phyloP scores from a whole-genome alignment of 30 jellyfish, hydroid and myxozoan species.

The Nemopilema nomurai region DNA sequence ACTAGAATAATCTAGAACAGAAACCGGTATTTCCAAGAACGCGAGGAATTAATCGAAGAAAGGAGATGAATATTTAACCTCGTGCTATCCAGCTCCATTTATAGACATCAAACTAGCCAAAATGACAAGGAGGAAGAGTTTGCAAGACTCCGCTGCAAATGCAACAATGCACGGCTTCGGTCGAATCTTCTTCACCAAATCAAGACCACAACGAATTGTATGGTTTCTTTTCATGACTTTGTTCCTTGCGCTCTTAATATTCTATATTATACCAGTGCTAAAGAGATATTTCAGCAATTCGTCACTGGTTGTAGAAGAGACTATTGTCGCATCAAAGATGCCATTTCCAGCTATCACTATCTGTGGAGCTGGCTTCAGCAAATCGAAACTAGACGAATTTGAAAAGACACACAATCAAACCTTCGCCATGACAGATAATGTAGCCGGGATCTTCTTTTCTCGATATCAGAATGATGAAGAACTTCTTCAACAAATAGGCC shows the following conservation, averaged over 20 bases:
- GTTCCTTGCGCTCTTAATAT: background rate
- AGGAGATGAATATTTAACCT: no score
- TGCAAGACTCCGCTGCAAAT: constrained; percentile 31
- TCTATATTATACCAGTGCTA: background rate
- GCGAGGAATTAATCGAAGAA: no score
- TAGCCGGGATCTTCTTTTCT: background rate
- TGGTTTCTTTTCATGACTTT: constrained; percentile 37
- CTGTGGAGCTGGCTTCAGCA: constrained; percentile 19
- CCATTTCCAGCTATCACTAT: constrained; percentile 27
- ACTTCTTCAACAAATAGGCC: background rate
- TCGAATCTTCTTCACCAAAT: constrained; percentile 29
- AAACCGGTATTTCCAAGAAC: no score
- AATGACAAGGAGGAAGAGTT: constrained; percentile 6
- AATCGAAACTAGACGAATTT: background rate
- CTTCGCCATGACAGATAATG: background rate
- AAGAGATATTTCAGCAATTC: background rate
- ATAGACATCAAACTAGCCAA: background rate
- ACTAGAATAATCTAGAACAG: no score
- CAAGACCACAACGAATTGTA: background rate
- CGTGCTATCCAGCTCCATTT: no score
- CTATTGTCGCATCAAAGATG: constrained; percentile 10
- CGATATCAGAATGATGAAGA: background rate
- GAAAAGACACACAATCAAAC: background rate
- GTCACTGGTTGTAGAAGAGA: background rate
- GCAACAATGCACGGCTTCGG: constrained; percentile 66